Base-by-base conservation (phyloP, 2,888 invertebrate genomes). In the Petrolisthes manimaculis region DNA sequence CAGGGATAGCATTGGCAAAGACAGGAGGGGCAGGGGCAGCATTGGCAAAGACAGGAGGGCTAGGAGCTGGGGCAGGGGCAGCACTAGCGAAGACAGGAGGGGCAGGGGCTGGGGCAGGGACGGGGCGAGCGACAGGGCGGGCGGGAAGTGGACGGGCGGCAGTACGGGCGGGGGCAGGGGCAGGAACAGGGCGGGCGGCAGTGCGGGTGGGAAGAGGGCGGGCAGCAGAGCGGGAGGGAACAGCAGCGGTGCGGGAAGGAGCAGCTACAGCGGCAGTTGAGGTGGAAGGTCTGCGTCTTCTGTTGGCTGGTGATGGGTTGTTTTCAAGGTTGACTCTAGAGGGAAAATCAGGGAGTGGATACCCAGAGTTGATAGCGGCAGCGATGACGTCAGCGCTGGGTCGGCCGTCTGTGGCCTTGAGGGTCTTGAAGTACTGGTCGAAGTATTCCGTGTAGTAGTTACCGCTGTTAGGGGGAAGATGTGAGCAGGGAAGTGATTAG, bases 401-500 rank as follows among this genome's bases (percentile, higher is more conserved):
- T 6, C 24, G 55, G 24, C 87, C 89, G n/a, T 67, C n/a, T 67
- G 56, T 69, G 37, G 84, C 14, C 55, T 75, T 82, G 51, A 89
- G 83, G n/a, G 78, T 88, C 21, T 79, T 80, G 84, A 91, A 91
- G 86, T 88, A 91, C 9, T 91, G 54, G n/a, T 89, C 88, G 78
- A 91, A 91, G 86, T 89, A 91, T 5, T 89, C 89, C 53, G 80
- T 84, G 89, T 90, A 91, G 86, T 91, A 91, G 74, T 91, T 89
- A 24, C 84, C 83, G 86, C 91, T 91, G 91, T 6, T 83, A 75
- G 21, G 54, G 54, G 37, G 37, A 37, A 37, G 37, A 37, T 37
- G 2, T 37, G 61, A 61, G 3, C 12, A 61, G 3, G 61, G 18
- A 61, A 2, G 61, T 61, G 18, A 61, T 61, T 61, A 61, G 61